Evolutionary conservation across 2,888 invertebrate genomes (phyloP), one percentile per base, ranked within the genome.

Genomic region (Spilosoma lubricipeda): DNA sequence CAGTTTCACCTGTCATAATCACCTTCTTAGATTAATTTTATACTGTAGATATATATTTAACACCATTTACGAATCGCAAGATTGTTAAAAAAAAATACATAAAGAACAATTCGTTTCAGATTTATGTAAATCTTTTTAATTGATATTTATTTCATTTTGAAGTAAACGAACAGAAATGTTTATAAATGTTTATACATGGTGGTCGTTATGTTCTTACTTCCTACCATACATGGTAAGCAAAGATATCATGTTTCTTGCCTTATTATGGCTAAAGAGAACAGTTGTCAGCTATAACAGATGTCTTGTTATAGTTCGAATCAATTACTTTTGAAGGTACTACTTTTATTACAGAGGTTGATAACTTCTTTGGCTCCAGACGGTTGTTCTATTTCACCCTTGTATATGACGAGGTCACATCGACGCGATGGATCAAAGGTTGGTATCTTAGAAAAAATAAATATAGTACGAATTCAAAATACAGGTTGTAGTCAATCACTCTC

Each of bases 201-300:
- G 73, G 79, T 73, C 77, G 73, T 78, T 80, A 68, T 59, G 77
- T 39, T 78, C 81, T 77, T 82, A 81, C 86, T 84, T 85, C 80
- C 81, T 75, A 52, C 90, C 90, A 88, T 87, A 91, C 85, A 89
- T 82, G 89, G 89, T 72, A 77, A 69, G 82, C 77, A 78, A 80
- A 73, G 79, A 80, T 82, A 80, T 84, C 81, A 80, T 80, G 82
- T 81, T 77, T 77, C 77, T 77, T 80, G 76, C 75, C 87, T 89
- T 86, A 87, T 88, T 90, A 91, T 88, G 89, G 91, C 70, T 79
- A 89, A 87, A 86, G 85, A 88, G 89, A 88, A 86, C 89, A 78
- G 78, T 65, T 81, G 80, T 78, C 74, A 73, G 76, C 77, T 63
- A 73, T 72, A 74, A 78, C 81, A 80, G 77, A 82, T 83, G 84